phyloP scores from a whole-genome alignment of 2,113 vertebrate genomes.

The Xenopus borealis region DNA sequence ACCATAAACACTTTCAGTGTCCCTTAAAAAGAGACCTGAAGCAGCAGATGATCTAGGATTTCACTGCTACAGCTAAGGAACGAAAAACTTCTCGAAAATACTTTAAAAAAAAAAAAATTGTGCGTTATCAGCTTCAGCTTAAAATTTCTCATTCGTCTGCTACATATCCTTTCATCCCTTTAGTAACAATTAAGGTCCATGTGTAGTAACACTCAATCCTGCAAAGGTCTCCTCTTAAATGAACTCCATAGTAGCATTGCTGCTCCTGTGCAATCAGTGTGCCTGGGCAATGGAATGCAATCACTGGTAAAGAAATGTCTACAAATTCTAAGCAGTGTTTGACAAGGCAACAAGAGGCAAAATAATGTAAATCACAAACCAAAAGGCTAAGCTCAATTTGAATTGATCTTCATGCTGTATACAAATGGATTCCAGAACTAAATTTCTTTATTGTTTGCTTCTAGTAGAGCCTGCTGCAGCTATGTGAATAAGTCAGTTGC shows the following conservation, averaged over 20 bases:
- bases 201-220: background rate
- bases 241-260: too few relatives aligned
- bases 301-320: background rate
- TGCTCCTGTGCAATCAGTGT: background rate
- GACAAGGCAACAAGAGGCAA: too few relatives aligned
- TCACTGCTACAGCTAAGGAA: background rate
- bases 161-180: background rate
- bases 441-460: background rate
- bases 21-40: background rate
- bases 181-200: background rate
- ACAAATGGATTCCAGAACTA: too few relatives aligned
- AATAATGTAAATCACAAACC: background rate
- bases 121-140: background rate
- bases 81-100: background rate
- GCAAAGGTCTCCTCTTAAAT: background rate
- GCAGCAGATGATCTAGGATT: background rate
- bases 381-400: background rate
- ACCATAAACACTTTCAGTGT: background rate
- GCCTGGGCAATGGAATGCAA: background rate
- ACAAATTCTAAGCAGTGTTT: background rate
- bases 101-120: slow-evolving; percentile 16
- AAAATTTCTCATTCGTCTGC: background rate
- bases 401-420: too few relatives aligned
- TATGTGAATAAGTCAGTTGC: background rate
- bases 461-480: too few relatives aligned